phyloP scores from a whole-genome alignment of 1,140 invertebrate species.

The Paracyclopina nana region DNA sequence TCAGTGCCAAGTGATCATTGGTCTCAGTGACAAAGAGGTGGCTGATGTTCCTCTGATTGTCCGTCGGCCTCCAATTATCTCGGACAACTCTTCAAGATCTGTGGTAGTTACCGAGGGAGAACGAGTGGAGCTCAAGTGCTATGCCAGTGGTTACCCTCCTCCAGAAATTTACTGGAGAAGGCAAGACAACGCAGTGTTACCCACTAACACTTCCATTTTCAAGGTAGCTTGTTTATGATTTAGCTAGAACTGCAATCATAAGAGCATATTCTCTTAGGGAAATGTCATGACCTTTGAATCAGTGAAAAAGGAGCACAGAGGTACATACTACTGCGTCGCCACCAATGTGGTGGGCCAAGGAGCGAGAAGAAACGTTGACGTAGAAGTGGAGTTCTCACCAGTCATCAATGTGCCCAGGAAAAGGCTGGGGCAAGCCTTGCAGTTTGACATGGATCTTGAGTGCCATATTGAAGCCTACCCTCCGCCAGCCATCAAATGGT shows the following conservation, averaged over 20 bases:
- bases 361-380: slow-evolving; percentile 57
- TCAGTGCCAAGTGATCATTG: slow-evolving; percentile 62
- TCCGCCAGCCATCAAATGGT: slow-evolving; percentile 63
- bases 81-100: slow-evolving; percentile 72
- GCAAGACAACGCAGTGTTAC: slow-evolving; percentile 76
- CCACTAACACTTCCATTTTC: slow-evolving; percentile 61
- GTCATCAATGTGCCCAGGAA: slow-evolving; percentile 49
- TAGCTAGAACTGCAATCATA: too few species aligned
- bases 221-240: too few species aligned
- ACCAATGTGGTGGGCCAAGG: slow-evolving; percentile 71
- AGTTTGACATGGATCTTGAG: slow-evolving; percentile 77
- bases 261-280: too few species aligned
- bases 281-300: slow-evolving; percentile 54
- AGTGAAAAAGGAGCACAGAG: slow-evolving; percentile 66
- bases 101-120: slow-evolving; percentile 59
- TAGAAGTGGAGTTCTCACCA: slow-evolving; percentile 48
- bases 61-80: slow-evolving; percentile 64
- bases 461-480: slow-evolving; percentile 82
- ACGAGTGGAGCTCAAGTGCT: slow-evolving; percentile 59
- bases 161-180: slow-evolving; percentile 73
- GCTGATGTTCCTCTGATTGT: slow-evolving; percentile 66
- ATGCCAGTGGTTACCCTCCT: slow-evolving; percentile 41
- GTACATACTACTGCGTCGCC: slow-evolving; percentile 80
- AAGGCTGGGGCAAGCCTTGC: slow-evolving; percentile 53
- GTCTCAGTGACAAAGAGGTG: slow-evolving; percentile 49